phyloP scores from a whole-genome alignment of 2,888 invertebrate genomes.

The Glyphotaelius pellucidus region DNA sequence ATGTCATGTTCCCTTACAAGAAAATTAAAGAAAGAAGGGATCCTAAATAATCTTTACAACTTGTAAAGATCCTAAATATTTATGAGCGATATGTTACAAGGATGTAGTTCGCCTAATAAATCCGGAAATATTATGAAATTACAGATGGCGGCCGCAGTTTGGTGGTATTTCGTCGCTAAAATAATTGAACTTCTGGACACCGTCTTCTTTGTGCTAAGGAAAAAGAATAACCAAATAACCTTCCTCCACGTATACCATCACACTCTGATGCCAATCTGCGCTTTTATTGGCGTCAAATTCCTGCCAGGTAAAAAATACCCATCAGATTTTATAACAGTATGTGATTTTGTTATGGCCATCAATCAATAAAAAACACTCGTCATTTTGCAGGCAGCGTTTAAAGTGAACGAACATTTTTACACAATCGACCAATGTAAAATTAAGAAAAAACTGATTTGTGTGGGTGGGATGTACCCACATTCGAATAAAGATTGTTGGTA shows the following conservation, averaged over 20 bases:
- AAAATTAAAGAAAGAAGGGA: neutral
- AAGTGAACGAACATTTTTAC: neutral
- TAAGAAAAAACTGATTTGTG: neutral
- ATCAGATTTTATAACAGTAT: neutral
- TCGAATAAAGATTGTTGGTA: too few species aligned
- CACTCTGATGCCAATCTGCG: conserved; percentile 86
- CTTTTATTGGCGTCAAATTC: conserved; percentile 88
- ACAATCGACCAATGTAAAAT: neutral
- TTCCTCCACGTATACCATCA: conserved; percentile 95
- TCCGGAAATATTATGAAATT: conserved; percentile 16
- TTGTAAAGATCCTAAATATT: neutral
- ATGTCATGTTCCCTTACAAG: neutral
- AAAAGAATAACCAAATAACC: conserved; percentile 92
- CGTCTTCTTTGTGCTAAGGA: conserved; percentile 92
- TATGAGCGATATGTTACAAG: neutral
- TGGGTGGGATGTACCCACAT: neutral
- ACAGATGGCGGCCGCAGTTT: conserved; percentile 81
- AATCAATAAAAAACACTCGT: neutral
- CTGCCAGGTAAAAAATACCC: conserved; percentile 80
- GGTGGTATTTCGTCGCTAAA: conserved; percentile 90
- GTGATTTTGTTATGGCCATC: neutral
- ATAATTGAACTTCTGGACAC: conserved; percentile 88
- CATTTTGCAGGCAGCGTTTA: neutral
- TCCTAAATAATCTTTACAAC: too few species aligned
- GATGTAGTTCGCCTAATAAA: too few species aligned